Percentiles rank a stretch among this genome's conserved stretches.
phyloP scores from a whole-genome alignment of 2,888 invertebrate species.

The Rotaria magnacalcarata region DNA sequence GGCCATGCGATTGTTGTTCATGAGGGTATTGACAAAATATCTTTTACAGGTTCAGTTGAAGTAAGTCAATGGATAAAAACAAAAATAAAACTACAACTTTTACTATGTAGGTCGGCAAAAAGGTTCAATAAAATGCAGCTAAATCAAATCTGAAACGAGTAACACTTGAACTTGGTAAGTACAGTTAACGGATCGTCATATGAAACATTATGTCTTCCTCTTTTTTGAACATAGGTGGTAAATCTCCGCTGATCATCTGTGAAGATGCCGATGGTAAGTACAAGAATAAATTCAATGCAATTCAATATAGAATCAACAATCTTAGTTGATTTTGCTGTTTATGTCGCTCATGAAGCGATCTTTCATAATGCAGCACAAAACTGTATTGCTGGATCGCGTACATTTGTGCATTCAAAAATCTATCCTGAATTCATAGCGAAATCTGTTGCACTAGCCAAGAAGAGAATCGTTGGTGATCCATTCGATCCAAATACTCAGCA shows the following conservation, averaged over 20 bases:
- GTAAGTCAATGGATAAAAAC: conserved; percentile 52
- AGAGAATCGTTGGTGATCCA: conserved; percentile 78
- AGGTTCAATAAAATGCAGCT: conserved; percentile 75
- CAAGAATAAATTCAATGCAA: too few relatives aligned
- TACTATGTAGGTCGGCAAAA: conserved; percentile 65
- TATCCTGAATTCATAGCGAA: too few relatives aligned
- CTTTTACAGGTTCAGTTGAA: conserved; percentile 74
- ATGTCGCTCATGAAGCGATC: conserved; percentile 75
- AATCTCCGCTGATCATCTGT: conserved; percentile 83
- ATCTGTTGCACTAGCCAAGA: conserved; percentile 64
- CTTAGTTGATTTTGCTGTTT: conserved; percentile 70
- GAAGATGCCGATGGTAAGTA: conserved; percentile 67
- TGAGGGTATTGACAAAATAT: conserved; percentile 69
- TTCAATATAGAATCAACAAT: too few relatives aligned
- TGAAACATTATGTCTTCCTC: background rate
- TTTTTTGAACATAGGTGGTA: conserved; percentile 69
- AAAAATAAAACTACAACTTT: background rate
- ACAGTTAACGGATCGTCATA: too few relatives aligned
- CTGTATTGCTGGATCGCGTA: conserved; percentile 84
- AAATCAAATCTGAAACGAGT: conserved; percentile 75
- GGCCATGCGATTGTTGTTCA: conserved; percentile 70
- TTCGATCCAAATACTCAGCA: conserved; percentile 75
- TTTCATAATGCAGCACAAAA: conserved; percentile 91
- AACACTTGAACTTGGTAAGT: conserved; percentile 68
- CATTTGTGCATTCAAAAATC: conserved; percentile 79